These are phyloP conservation scores for Eurytoma californica DNA, from an alignment of 2,888 invertebrate genomes.

Conservation along the genomic window DNA sequence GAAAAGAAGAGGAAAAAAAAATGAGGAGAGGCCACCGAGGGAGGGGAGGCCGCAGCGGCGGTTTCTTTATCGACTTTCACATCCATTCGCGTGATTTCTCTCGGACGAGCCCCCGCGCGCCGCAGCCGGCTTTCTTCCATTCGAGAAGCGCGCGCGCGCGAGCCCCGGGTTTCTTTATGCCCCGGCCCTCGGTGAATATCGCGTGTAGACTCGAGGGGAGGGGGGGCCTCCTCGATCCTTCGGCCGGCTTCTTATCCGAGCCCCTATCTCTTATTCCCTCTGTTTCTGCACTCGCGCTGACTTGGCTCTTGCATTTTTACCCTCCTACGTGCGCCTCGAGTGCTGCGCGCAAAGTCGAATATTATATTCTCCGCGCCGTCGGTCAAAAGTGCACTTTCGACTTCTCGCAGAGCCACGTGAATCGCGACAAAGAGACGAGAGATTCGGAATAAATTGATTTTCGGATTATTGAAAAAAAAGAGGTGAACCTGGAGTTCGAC, in stretches of 20 bases:
- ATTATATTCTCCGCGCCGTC: background rate
- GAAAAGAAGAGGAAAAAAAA: too few relatives aligned
- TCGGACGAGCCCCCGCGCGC: background rate
- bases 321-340: background rate
- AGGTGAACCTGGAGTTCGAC: too few relatives aligned
- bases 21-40: background rate
- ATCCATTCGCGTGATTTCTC: conserved; percentile 34
- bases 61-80: conserved; percentile 43
- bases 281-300: background rate
- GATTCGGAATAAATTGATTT: too few relatives aligned
- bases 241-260: background rate
- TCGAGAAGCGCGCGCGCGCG: conserved; percentile 10
- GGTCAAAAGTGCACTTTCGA: background rate
- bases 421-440: too few relatives aligned
- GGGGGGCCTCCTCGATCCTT: background rate
- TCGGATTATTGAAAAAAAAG: too few relatives aligned
- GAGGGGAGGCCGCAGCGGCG: too few relatives aligned
- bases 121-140: conserved; percentile 18
- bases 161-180: conserved; percentile 11
- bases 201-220: background rate
- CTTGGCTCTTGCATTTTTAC: conserved; percentile 1
- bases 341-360: background rate
- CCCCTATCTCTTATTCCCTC: conserved; percentile 6
- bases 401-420: too few relatives aligned
- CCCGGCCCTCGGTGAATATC: background rate